Evolutionary conservation across 1,140 invertebrate species (phyloP), one percentile per base, ranked within the genome.

Genomic region (Zaprionus vittiger): DNA sequence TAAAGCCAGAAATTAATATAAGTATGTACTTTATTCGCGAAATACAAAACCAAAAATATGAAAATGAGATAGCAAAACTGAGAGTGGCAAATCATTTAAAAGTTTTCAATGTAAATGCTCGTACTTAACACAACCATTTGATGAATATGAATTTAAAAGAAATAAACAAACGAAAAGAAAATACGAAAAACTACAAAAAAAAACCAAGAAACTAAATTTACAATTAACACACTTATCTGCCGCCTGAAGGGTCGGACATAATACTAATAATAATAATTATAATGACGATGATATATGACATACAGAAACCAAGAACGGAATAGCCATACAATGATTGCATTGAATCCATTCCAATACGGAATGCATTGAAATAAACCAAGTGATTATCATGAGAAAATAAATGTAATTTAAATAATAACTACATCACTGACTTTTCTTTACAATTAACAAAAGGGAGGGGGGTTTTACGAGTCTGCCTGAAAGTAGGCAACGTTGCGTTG

Each of bases 361-460:
- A 75, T 72, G 77, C 82, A 91, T 90, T 80, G 57, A 74, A 81
- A 73, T 79, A 85, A 79, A 89, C 77, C 85, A 75, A 90, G 84
- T 89, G 84, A 89, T 90, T 89, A 90, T 90, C 85, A 90, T 84
- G 69, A 76, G 77, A 89, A 83, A 89, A 89, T 89, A 89, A 90
- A 89, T 89, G 84, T 89, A 89, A 89, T 89, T 89, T 90, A 90
- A 90, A 89, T 79, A 87, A 80, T 75, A 85, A 90, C 69, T 69
- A 64, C 65, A 73, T 66, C 20, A 17, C 12, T 15, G 41, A 68
- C 22, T 57, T 71, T 59, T 6, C n/a, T 54, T 64, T 38, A 12
- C 57, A 11, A 14, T 20, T 20, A 20, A 20, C 20, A 20, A 20
- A 17, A 3, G 34, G 57, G 22, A 12, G 11, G 20, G 12, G 9